Evolutionary conservation across 2,113 vertebrate genomes (phyloP), one percentile per base, ranked within the genome.

Genomic region (Psephotus haematonotus): DNA sequence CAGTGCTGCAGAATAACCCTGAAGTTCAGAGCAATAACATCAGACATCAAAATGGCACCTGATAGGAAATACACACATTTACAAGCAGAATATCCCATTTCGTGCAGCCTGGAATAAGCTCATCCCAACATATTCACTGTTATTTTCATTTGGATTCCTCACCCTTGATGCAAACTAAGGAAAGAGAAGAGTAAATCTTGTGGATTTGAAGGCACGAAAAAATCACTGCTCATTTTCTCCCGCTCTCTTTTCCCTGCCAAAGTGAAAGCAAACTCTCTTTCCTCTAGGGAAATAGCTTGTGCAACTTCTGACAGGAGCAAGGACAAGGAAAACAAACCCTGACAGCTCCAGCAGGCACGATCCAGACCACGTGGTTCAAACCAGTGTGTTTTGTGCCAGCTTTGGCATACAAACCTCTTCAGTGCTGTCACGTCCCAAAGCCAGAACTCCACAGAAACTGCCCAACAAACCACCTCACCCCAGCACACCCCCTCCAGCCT

Each of bases 271-370:
- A 87, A 29, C 27, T 80, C 78, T 64, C 14, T 31, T 68, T 79
- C 50, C 75, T 44, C 68, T 13, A 7, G n/a, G 43, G 75, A 92
- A 80, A 88, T 8, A 4, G 17, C 67, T 67, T 75, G 50, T 75
- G 39, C 70, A 70, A 19, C 41, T 74, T 82, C 60, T 90, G 82
- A 68, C 74, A 79, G 75, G 43, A 87, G 43, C 43, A 71, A 79
- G 87, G 84, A 68, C 74, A 82, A 25, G 65, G 57, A 84, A 75
- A 88, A 69, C 50, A 89, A 71, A 53, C 14, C 53, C 50, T n/a
- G 74, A 41, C 3, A 2, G 5, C 23, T 94, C 46, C 60, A 74
- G 46, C 0, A 0, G 53, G 41, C 47, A 4, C 41, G 19, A 31
- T 49, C 37, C 69, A 67, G 65, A 70, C 14, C 11, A 9, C 1